A percentile compares a stretch with the other conserved stretches of the same genome.
Conservation (phyloP, 2,113 vertebrate genomes). For the Cathartes aura region DNA sequence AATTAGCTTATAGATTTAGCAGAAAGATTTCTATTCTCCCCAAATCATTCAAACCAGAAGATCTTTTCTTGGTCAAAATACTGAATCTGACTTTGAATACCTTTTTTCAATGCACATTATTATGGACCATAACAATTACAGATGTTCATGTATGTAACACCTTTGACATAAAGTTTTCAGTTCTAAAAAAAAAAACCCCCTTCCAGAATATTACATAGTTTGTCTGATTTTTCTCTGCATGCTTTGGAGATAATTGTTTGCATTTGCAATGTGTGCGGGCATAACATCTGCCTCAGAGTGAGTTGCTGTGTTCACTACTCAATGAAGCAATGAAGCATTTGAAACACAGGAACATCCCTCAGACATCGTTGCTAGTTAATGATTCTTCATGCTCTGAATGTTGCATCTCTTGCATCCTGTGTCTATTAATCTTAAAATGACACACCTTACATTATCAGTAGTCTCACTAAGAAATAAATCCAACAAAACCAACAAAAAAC, state of each 20-base stretch:
- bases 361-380: conserved; percentile 56
- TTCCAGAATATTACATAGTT: background rate
- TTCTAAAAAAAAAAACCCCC: too few species aligned
- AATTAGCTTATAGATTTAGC: background rate
- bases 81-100: background rate
- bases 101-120: background rate
- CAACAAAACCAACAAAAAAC: background rate
- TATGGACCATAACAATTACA: background rate
- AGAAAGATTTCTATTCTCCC: background rate
- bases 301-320: conserved; percentile 67
- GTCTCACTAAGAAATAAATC: background rate
- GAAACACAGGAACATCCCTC: conserved; percentile 58
- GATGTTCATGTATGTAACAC: background rate
- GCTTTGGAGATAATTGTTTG: conserved; percentile 54
- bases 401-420: conserved; percentile 47
- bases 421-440: conserved; percentile 74
- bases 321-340: conserved; percentile 71
- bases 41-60: background rate
- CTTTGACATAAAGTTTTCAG: background rate
- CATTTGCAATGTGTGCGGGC: conserved; percentile 10
- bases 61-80: background rate
- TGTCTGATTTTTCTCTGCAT: background rate
- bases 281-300: conserved; percentile 62
- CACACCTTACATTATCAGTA: background rate
- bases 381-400: conserved; percentile 73